phyloP scores from a whole-genome alignment of 2,888 invertebrate genomes.

The Eretmocerus hayati region DNA sequence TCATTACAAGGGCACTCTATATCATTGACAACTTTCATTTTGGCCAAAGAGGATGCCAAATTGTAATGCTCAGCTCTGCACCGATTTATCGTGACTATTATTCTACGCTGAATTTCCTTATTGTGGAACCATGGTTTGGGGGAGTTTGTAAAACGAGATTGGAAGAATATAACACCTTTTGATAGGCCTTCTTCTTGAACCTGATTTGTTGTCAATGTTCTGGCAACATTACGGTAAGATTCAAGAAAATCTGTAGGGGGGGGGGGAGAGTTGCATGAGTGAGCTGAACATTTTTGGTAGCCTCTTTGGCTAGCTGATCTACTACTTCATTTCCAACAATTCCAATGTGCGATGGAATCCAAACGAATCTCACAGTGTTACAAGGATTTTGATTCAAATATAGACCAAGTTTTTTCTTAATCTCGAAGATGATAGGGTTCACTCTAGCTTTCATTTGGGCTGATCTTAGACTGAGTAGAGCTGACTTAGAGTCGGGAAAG shows the following conservation, averaged over 20 bases:
- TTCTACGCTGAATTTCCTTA: neutral
- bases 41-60: neutral
- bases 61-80: neutral
- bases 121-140: neutral
- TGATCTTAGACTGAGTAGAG: neutral
- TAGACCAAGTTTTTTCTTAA: neutral
- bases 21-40: too few relatives aligned
- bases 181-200: too few relatives aligned
- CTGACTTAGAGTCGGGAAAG: neutral
- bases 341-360: neutral
- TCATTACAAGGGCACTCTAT: too few relatives aligned
- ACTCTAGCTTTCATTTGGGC: neutral
- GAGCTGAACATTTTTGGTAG: too few relatives aligned
- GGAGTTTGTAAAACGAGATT: too few relatives aligned
- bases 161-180: too few relatives aligned
- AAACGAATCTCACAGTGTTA: neutral
- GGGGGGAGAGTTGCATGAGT: too few relatives aligned
- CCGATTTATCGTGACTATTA: neutral
- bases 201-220: too few relatives aligned
- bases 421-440: neutral
- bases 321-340: neutral
- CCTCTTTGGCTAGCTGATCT: neutral
- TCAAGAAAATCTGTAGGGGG: too few relatives aligned
- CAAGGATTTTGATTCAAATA: neutral
- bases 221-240: too few relatives aligned